Conservation (phyloP, 2,113 vertebrate genomes). For the Esox niger region DNA sequence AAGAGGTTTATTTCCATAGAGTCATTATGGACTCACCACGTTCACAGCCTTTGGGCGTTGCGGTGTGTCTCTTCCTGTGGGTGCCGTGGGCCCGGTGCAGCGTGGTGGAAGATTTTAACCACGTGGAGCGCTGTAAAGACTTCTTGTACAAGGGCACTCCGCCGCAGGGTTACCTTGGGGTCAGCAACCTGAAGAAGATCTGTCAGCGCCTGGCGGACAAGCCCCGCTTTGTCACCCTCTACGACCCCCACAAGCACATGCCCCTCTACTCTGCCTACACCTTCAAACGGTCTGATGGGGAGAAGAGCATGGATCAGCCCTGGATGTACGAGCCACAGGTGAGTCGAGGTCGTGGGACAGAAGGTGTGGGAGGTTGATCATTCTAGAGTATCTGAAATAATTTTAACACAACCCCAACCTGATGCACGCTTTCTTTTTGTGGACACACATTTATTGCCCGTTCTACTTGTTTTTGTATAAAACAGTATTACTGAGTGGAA, state of each 20-base stretch:
- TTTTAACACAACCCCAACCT: too few species aligned
- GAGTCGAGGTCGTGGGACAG: not conserved
- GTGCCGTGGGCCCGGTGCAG: not conserved
- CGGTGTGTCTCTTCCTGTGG: not conserved
- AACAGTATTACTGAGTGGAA: too few species aligned
- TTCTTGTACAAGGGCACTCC: constrained; percentile 40
- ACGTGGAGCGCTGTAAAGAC: constrained; percentile 32
- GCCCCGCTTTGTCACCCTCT: constrained; percentile 41
- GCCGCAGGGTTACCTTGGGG: constrained; percentile 28
- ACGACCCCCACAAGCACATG: constrained; percentile 35
- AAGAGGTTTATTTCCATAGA: not conserved
- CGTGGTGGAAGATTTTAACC: constrained; percentile 38
- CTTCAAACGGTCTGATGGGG: constrained; percentile 39
- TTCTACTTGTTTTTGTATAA: too few species aligned
- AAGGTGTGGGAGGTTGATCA: not conserved
- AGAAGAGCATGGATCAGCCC: constrained; percentile 34
- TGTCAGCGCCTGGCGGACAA: constrained; percentile 41
- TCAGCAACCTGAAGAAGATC: constrained; percentile 28
- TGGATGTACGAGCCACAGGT: constrained; percentile 52
- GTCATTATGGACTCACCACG: not conserved
- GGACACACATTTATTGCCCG: too few species aligned
- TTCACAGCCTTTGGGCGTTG: not conserved
- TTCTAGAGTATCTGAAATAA: too few species aligned
- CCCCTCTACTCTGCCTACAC: constrained; percentile 43
- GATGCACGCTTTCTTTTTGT: too few species aligned